Percentiles rank a stretch among this genome's conserved stretches.
phyloP scores from a whole-genome alignment of 23 tunicate species.

The Botrylloides violaceus region DNA sequence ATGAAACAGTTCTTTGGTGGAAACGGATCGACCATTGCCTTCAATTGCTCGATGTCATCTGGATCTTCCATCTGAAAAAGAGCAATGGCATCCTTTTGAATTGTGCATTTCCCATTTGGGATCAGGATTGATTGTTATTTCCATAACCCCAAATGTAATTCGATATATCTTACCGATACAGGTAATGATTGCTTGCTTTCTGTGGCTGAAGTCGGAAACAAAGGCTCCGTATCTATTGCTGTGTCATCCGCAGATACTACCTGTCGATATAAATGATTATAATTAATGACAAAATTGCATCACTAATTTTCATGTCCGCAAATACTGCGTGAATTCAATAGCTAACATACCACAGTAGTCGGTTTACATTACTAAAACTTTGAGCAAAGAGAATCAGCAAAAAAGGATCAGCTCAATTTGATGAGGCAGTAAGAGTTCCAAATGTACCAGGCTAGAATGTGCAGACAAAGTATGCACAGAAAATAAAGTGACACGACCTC shows the following conservation, averaged over 20 bases:
- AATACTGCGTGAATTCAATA: too few species aligned
- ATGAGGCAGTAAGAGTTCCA: too few species aligned
- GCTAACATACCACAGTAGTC: too few species aligned
- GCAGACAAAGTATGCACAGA: too few species aligned
- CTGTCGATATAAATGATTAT: neutral
- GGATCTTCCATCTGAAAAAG: slow-evolving; percentile 27
- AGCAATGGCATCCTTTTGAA: neutral
- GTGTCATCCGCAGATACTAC: neutral
- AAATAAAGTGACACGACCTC: too few species aligned
- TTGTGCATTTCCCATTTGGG: too few species aligned
- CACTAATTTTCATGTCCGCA: neutral
- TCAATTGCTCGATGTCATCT: slow-evolving; percentile 31
- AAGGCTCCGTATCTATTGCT: neutral
- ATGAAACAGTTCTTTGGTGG: slow-evolving; percentile 54
- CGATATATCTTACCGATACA: slow-evolving; percentile 5
- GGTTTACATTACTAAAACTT: too few species aligned
- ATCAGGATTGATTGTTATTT: too few species aligned
- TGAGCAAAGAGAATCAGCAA: too few species aligned
- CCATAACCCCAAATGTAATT: too few species aligned
- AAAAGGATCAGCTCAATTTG: too few species aligned
- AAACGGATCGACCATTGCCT: slow-evolving; percentile 32
- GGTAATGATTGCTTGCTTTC: slow-evolving; percentile 24
- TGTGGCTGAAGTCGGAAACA: neutral
- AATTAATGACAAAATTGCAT: neutral
- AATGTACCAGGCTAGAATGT: too few species aligned